Evolutionary conservation across 2,797 vertebrate genomes (phyloP), one percentile per base, ranked within the genome.

Genomic region (Acropternis orthonyx): DNA sequence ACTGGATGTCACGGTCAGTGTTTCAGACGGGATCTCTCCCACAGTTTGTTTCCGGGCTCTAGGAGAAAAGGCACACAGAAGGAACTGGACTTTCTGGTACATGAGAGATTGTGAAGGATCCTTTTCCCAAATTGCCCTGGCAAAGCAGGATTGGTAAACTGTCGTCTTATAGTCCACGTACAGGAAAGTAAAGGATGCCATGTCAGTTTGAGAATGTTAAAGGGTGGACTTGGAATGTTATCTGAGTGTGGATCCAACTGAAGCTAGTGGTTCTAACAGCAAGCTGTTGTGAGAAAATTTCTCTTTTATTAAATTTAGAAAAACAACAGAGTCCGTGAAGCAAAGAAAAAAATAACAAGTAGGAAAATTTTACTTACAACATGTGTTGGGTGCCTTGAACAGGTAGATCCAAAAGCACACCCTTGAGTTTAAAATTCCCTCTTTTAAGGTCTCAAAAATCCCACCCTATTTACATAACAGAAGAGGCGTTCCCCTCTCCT

Each of bases 1-100:
- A 36, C n/a, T 26, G 74, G 62, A 49, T 69, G n/a, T 23, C 9
- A 16, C 0, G 0, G 14, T 15, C 2, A 0, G 2, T 43, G 44
- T 80, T 66, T 67, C 69, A 62, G 37, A 8, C 8, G 30, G 52
- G 61, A 51, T 52, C 26, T 49, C 56, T 62, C 62, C 51, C 65
- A 59, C 26, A 58, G 22, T 26, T 52, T 32, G 18, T 1, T 1
- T 27, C 19, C n/a, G 21, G 32, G 39, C 21, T 72, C 20, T 23
- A 41, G 46, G 51, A 68, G 12, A 32, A 73, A 72, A 58, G 30
- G 14, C 0, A 5, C 16, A 24, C 5, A 10, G 67, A 88, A 10
- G 14, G 7, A 85, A 51, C 7, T 52, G 1, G 1, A 32, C 67
- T 52, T 86, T 66, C 30, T 79, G 63, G 20, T 44, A 76, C 0